Evolutionary conservation across 2,888 invertebrate genomes (phyloP), one percentile per base, ranked within the genome.

Genomic region (Emmelina monodactyla): DNA sequence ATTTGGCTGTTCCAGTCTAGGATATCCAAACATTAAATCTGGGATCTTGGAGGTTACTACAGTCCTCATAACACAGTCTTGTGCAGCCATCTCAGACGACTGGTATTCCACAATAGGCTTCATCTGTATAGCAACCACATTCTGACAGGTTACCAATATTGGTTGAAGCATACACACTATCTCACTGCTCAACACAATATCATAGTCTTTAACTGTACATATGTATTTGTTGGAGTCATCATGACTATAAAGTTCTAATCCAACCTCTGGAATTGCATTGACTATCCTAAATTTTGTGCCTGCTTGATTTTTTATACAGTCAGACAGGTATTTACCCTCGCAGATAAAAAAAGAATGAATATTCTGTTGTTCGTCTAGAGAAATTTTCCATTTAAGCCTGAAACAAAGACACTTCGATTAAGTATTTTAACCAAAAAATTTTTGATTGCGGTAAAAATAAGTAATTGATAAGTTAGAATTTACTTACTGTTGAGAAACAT

Each of bases 1-100:
- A 50, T 81, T 81, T 14, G 81, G 81, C 46, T 76, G 79, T 46
- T 81, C 80, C 35, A 81, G 50, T 44, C 53, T 64, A n/a, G 58
- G 53, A 45, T 58, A 66, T 15, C 46, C 42, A 10, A 55, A 44
- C 22, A 50, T 46, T 12, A 48, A 33, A 9, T 31, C 37, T 28
- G 47, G 53, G 25, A 40, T 22, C 12, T 38, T 35, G 31, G 49
- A 50, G 35, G 76, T 61, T 31, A 43, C 52, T 25, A 70, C 46
- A 41, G 53, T 57, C 49, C 68, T 53, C 4, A 76, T 53, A n/a
- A 72, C 39, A 47, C 58, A 67, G 9, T 62, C 53, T 34, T 57
- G 43, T 31, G 41, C 42, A 2, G 43, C 39, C 5, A 42, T 28
- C 25, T 54, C 55, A 19, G 50, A 45, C 25, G 62, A 52, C 45